Evolutionary conservation across 2,113 vertebrate species (phyloP), one percentile per base, ranked within the genome.

Genomic region (Lepisosteus oculatus): DNA sequence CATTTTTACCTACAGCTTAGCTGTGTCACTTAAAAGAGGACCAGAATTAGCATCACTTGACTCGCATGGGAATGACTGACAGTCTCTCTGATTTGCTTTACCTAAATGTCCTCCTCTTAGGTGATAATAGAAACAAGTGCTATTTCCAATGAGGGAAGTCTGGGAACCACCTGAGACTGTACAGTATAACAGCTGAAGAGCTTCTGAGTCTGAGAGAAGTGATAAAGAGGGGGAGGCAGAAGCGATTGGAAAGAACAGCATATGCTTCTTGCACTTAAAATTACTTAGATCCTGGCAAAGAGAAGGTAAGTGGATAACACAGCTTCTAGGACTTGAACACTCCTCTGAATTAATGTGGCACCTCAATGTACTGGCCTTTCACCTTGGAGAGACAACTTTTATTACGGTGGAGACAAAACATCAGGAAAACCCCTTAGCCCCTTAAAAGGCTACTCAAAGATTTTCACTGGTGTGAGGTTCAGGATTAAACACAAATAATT

Each of bases 51-150:
- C 12, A 59, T 59, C n/a, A 59, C n/a, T 15, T 15, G n/a, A 59
- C 1, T 59, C n/a, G 3, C 57, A 59, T 15, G 13, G n/a, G 57
- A 59, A 59, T 59, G 57, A 59, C 57, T 59, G 57, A 59, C 57
- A 59, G 57, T 59, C 57, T 59, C 57, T 59, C 57, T 59, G 57
- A n/a, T 59, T 59, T 59, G 5, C 57, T 59, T 59, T 59, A 59
- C 5, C n/a, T 59, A 13, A 59, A 59, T 59, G 57, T 14, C 12
- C 57, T 59, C 57, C 14, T 59, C n/a, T 59, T 59, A 59, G 57
- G 57, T 15, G 57, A 59, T 59, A 13, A 59, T 13, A 59, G 57
- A 59, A 59, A 13, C 57, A 59, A 9, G 47, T 51, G 57, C 57
- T 13, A 59, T n/a, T 59, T 59, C 12, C 57, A 59, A 59, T 13